Base-by-base conservation (phyloP, 1,140 invertebrate species). In the Diorhabda carinulata region DNA sequence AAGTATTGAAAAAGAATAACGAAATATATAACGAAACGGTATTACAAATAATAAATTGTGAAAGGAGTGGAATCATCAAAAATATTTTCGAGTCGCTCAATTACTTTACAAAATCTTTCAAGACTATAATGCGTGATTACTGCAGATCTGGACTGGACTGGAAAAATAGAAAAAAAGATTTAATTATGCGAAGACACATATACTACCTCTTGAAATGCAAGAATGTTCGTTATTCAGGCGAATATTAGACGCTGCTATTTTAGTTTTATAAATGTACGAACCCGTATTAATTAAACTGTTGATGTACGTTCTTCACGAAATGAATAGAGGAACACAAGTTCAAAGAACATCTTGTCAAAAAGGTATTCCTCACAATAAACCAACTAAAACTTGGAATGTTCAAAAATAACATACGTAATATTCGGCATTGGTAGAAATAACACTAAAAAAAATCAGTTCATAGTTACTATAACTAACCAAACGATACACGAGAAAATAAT, bases 171-270 rank as follows among this genome's bases (percentile, higher is more conserved):
- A 25, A 25, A 25, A 25, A 25, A 25, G 25, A 25, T 25, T 25
- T 25, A 25, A 25, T 25, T 25, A 25, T 25, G 47, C 47, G n/a
- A 52, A 8, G 47, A 52, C 6, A n/a, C n/a, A 52, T 52, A 52
- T 52, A 52, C n/a, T 52, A 52, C 47, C 47, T n/a, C n/a, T n/a
- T 52, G 47, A 52, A 52, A 52, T 52, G 47, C n/a, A 52, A 52
- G 47, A 52, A 52, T 52, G 47, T 52, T 52, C n/a, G 47, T n/a
- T 52, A 52, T 52, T 52, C 47, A 52, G 47, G n/a, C 47, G n/a
- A 52, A 52, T 6, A 52, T 52, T n/a, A 52, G 47, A 52, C 47
- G 47, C 4, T 52, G 47, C 47, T 52, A 52, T 52, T 52, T 52
- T n/a, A 52, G 47, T 52, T n/a, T 52, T 52, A n/a, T 52, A 52